Evolutionary conservation across 92 coral and sea anemone genomes (phyloP), one percentile per base, ranked within the genome.

Genomic region (Scolanthus callimorphus): DNA sequence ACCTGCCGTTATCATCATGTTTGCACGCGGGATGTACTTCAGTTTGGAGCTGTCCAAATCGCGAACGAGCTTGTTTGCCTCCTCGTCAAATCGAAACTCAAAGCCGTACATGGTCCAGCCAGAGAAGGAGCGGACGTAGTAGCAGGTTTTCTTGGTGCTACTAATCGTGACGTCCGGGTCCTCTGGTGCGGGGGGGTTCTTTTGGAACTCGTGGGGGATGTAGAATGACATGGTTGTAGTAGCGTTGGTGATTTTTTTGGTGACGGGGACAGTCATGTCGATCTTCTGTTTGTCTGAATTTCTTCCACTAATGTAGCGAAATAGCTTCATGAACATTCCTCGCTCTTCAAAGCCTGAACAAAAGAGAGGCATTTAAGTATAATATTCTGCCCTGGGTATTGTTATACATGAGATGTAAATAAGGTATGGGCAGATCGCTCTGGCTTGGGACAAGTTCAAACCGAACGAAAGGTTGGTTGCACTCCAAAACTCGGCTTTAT

Each of bases 241-340:
- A 25, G 12, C 1, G 17, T 25, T 34, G 17, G 19, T 8, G 57
- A 30, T 8, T 3, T n/a, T 13, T 8, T 1, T 70, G 9, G 58
- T 70, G 3, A 78, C 84, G 23, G 84, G 84, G 3, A 63, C 84
- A 1, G 78, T 78, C 84, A 62, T 78, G 19, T 63, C 31, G 49
- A 70, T 70, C 46, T 62, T 62, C 37, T 54, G 24, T 34, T 59
- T 43, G 10, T n/a, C 19, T 27, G 62, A 60, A 25, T 78, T 78
- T 15, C 41, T 39, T 17, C 84, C 84, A 22, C 43, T 25, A 47
- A 78, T 70, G 73, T 78, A 78, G 3, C 27, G 44, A 50, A 62
- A 70, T 47, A 78, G 57, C 27, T 59, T 67, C 78, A 68, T 60
- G 62, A 70, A 78, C 41, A 34, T 34, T 6, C 41, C 15, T 34